phyloP scores from a whole-genome alignment of 2,797 vertebrate species.

The Gobionotothen gibberifrons region DNA sequence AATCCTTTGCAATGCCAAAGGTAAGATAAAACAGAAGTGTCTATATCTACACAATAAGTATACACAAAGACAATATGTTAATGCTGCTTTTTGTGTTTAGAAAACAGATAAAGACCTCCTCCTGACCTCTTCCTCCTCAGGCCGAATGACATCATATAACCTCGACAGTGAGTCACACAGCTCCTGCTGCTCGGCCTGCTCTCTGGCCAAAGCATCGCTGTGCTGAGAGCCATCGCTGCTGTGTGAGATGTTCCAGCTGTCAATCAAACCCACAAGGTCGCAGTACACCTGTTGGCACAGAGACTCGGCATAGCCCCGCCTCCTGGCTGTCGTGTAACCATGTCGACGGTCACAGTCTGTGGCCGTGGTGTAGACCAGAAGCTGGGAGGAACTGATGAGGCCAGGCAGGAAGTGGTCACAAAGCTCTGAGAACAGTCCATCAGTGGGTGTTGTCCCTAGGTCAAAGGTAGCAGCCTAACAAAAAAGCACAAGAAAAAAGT shows the following conservation, averaged over 20 bases:
- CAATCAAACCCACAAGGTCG: conserved; percentile 77
- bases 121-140: conserved; percentile 76
- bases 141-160: conserved; percentile 75
- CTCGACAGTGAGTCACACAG: conserved; percentile 70
- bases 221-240: background rate
- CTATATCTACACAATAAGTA: background rate
- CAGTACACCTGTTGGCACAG: conserved; percentile 81
- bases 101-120: background rate
- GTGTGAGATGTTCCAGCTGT: conserved; percentile 21
- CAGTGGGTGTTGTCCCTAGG: background rate
- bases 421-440: conserved; percentile 71
- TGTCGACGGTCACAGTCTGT: conserved; percentile 71
- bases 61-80: background rate
- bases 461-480: conserved; percentile 34
- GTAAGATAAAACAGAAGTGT: background rate
- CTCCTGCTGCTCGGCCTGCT: conserved; percentile 74
- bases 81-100: background rate
- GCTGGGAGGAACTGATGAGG: conserved; percentile 68
- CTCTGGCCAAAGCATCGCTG: conserved; percentile 41
- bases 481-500: background rate
- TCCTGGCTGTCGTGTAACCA: conserved; percentile 77
- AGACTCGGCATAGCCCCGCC: conserved; percentile 70
- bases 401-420: conserved; percentile 79
- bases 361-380: conserved; percentile 78
- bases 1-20: background rate